A percentile compares a stretch with the other conserved stretches of the same genome.
Evolutionary conservation across 2,797 vertebrate genomes (phyloP).

Genomic region (Pelobates cultripes): DNA sequence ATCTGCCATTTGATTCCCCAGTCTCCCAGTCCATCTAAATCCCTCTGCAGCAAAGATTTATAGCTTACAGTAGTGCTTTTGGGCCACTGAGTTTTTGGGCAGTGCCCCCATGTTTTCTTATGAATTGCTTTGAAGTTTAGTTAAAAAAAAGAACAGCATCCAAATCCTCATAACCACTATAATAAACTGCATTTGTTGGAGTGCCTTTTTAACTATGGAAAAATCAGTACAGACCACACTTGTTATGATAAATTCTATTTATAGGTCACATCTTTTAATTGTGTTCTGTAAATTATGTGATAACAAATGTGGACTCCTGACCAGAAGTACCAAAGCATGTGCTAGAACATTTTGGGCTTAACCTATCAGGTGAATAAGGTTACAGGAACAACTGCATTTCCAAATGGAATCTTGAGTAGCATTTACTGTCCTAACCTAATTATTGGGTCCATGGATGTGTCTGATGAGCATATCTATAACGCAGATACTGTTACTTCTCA

Average conservation of each 20-base stretch:
- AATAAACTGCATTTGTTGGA: no score
- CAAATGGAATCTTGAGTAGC: constrained; percentile 69
- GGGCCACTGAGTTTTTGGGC: no score
- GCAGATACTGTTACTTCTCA: constrained; percentile 69
- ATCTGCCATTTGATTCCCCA: no score
- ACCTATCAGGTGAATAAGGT: constrained; percentile 70
- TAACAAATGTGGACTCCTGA: constrained; percentile 70
- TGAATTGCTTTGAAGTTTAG: no score
- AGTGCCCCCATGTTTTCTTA: no score
- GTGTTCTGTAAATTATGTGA: constrained; percentile 64
- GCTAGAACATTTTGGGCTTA: constrained; percentile 70
- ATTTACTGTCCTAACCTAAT: constrained; percentile 72
- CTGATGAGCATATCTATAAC: constrained; percentile 27
- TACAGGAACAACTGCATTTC: constrained; percentile 65
- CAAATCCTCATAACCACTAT: no score
- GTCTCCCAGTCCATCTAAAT: no score
- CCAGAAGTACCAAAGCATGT: constrained; percentile 65
- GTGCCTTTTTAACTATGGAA: constrained; percentile 16
- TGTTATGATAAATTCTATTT: constrained; percentile 59
- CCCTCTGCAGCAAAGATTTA: no score
- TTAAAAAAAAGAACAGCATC: no score
- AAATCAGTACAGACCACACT: constrained; percentile 40
- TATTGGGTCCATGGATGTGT: constrained; percentile 70
- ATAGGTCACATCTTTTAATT: constrained; percentile 57
- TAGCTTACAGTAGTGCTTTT: no score